Base-by-base conservation (phyloP, 2,113 vertebrate genomes). In the Pluvianellus socialis region DNA sequence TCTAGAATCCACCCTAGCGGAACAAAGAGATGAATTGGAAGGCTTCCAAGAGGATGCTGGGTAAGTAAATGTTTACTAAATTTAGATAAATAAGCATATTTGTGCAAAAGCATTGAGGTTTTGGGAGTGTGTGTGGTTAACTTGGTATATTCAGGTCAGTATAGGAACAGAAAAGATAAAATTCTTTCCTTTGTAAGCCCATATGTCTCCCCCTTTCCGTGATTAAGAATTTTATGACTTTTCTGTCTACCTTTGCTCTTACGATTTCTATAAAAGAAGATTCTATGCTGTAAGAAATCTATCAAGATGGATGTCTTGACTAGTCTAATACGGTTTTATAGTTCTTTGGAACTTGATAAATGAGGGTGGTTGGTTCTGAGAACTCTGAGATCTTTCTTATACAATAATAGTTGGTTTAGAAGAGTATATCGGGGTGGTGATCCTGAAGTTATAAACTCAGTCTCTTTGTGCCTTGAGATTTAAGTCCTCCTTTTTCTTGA, bases 11-110 rank as follows among this genome's bases (percentile, higher is more conserved):
- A 99, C 99, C 5, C 96, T 99, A 95, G 99, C 98, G 22, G 99
- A 99, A 95, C 99, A 99, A 91, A 98, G 97, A 93, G 99, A 99
- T 90, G 99, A 99, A 89, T 86, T 99, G 94, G 99, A 99, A 97
- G 99, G 99, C 82, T 99, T 99, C 98, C 99, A 99, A 96, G 99
- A 99, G 55, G 99, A 99, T 47, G 97, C 99, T 98, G 99, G 99
- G 99, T 99, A 98, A 99, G 99, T 96, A 84, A 91, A 55, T n/a
- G 4, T 88, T 95, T 76, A 53, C 3, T 68, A 6, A 6, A 30
- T 67, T 71, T 49, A 50, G 35, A 24, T 71, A 73, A 92, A 73
- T 38, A 67, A 74, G 7, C 4, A 11, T 16, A 21, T 24, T 87
- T 66, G 7, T 65, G 42, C n/a, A 15, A 33, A 70, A 15, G 27